Evolutionary conservation across 1,140 invertebrate species (phyloP).

Genomic region (Mercenaria mercenaria): DNA sequence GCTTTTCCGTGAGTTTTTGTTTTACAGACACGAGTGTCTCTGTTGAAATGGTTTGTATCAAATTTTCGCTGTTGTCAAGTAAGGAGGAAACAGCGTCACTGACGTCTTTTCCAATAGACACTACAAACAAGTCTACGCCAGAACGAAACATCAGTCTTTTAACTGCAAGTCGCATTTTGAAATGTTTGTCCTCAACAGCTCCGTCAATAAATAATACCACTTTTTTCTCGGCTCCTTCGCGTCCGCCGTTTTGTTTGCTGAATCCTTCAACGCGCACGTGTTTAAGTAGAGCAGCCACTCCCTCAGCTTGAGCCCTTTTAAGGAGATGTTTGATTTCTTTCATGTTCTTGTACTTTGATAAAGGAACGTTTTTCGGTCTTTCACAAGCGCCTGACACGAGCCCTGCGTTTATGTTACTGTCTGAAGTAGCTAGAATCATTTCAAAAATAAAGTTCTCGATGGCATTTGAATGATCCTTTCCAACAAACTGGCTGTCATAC

Average conservation of each 20-base stretch:
- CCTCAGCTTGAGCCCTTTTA: background rate
- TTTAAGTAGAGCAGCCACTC: background rate
- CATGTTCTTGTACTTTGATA: background rate
- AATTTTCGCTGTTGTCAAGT: background rate
- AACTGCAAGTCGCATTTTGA: background rate
- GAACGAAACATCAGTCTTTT: background rate
- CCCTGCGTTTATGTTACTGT: background rate
- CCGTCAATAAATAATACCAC: background rate
- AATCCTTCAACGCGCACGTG: background rate
- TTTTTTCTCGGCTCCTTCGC: background rate
- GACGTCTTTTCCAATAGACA: background rate
- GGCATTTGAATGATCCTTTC: background rate
- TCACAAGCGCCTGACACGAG: background rate
- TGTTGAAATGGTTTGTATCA: background rate
- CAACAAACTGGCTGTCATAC: background rate
- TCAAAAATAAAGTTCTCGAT: background rate
- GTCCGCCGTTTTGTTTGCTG: background rate
- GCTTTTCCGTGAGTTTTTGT: background rate
- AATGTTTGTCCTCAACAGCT: background rate
- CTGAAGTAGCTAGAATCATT: background rate
- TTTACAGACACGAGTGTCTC: background rate
- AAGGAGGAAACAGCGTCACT: background rate
- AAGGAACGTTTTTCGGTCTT: background rate
- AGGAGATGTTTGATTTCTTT: background rate
- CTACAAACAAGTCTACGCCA: background rate